Evolutionary conservation across 2,797 vertebrate species (phyloP), one percentile per base, ranked within the genome.

Genomic region (Gadopsis bispinosus): DNA sequence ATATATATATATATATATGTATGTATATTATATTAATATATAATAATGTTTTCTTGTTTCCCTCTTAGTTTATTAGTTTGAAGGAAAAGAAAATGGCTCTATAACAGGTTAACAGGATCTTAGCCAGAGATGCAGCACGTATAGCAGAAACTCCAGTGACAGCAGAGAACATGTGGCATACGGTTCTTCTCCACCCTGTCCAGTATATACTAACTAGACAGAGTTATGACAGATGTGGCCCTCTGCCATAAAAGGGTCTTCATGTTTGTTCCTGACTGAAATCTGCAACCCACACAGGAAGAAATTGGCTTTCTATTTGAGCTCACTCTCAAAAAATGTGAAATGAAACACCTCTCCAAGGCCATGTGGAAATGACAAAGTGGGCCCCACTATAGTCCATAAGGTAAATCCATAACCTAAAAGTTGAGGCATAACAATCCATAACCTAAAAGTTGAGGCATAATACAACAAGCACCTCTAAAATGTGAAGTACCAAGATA

Each of bases 181-280:
- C 87, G 90, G 80, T 90, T 41, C 66, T 47, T 74, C 64, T 92
- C 83, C 69, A 53, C 17, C 55, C 12, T 2, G 8, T 71, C 41
- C 64, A 81, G 64, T 87, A 58, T 83, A 90, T 56, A 83, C 59
- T 55, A 79, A 87, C 41, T 35, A 50, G 83, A 88, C 85, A 81
- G 60, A 67, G 79, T 74, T 80, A 66, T 39, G 68, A 83, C 70
- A 85, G 76, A 75, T 47, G 43, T 73, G 79, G 66, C 26, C 45
- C 22, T 5, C 55, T 68, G 74, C 58, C 73, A 76, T 64, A 54
- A 56, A 61, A 53, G 54, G 56, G 29, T 73, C 66, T 68, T 64
- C 22, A 29, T 29, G 65, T 86, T 43, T 70, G 35, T 73, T 80
- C 85, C 73, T 55, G 26, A 76, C 41, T n/a, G 75, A 69, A 75